Evolutionary conservation across 2,888 invertebrate genomes (phyloP), one percentile per base, ranked within the genome.

Genomic region (Chymomyza amoena): DNA sequence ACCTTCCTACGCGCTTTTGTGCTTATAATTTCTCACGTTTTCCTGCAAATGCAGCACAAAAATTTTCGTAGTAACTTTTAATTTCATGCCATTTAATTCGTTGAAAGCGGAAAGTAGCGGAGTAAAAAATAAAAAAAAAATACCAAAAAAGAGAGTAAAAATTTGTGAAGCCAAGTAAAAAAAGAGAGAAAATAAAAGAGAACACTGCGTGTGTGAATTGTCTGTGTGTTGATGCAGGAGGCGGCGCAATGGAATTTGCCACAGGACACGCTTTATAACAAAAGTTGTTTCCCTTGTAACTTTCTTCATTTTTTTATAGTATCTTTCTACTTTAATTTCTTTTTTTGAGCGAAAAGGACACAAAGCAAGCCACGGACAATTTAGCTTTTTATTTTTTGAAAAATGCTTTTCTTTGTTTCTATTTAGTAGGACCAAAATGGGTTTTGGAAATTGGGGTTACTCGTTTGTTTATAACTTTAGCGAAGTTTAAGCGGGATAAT

Each of bases 11-110:
- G 63, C 68, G 72, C 75, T 76, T 84, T 88, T 84, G 73, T 82
- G 77, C 89, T 82, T 85, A 87, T 88, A 88, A 87, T 85, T 85
- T 86, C 81, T 80, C 78, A 83, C 81, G 87, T 78, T 85, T 85
- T 85, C 82, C 85, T 88, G 89, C 87, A 82, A 87, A 88, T 88
- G 89, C 87, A 85, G 85, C 85, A 85, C 89, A 85, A 83, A 83
- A 83, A 83, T 87, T 76, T 82, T 84, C 75, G 89, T 77, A 75
- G 83, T 87, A 88, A 85, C 89, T 87, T 88, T 87, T 87, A 89
- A 87, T 87, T 87, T 87, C 89, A 87, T 87, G 89, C 86, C 86
- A 87, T 89, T 87, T 87, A 87, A 89, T 89, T 86, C 89, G 88
- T 80, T 83, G 87, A 79, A 84, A 85, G 87, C 87, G 84, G 87